phyloP scores from a whole-genome alignment of 2,888 invertebrate genomes.

The Prosopocoilus inquinatus region DNA sequence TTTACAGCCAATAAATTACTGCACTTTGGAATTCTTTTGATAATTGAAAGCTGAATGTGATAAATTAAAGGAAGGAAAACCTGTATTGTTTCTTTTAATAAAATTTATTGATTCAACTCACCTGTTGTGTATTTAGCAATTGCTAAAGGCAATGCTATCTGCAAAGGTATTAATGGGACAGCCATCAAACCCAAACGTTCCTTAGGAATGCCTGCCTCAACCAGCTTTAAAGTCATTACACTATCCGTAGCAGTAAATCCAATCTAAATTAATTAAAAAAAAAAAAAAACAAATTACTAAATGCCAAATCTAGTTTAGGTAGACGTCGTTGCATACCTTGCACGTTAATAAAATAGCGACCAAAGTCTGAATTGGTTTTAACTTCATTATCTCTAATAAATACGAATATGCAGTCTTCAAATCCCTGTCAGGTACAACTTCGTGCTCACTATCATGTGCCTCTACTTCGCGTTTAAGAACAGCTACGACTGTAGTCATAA shows the following conservation, averaged over 20 bases:
- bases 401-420: constrained; percentile 77
- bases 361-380: constrained; percentile 78
- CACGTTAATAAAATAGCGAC: constrained; percentile 82
- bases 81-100: too few species aligned
- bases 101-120: constrained; percentile 22
- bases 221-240: constrained; percentile 90
- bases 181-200: constrained; percentile 91
- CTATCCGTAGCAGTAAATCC: constrained; percentile 96
- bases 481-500: constrained; percentile 86
- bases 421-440: constrained; percentile 50
- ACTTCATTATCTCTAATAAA: constrained; percentile 76
- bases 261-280: constrained; percentile 59
- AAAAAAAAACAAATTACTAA: constrained; percentile 4
- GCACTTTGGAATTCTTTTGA: too few species aligned
- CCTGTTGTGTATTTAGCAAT: constrained; percentile 60
- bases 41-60: not conserved
- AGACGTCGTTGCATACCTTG: constrained; percentile 62
- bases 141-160: constrained; percentile 83
- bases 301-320: not conserved
- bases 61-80: too few species aligned
- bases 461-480: constrained; percentile 81
- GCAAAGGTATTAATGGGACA: constrained; percentile 90
- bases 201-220: constrained; percentile 94
- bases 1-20: too few species aligned
- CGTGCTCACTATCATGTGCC: constrained; percentile 47